These are phyloP conservation scores for Psix sp. DNA, from an alignment of 1,140 invertebrate species.

Conservation along the genomic window DNA sequence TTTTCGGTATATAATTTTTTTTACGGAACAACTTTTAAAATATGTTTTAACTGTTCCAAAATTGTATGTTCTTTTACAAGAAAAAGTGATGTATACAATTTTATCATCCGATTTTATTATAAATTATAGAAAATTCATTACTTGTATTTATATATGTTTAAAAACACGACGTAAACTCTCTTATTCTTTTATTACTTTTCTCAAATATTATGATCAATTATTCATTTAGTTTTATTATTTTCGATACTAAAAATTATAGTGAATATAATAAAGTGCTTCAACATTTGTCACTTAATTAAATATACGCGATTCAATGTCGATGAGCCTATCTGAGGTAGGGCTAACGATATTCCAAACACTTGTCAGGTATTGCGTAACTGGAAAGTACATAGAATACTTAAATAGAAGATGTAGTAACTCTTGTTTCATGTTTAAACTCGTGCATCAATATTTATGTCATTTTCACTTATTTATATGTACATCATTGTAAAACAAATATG, in stretches of 20 bases:
- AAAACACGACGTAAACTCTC: too few relatives aligned
- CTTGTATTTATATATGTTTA: too few relatives aligned
- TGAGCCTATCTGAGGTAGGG: constrained; percentile 52
- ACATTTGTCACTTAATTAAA: constrained; percentile 50
- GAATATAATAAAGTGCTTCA: constrained; percentile 19
- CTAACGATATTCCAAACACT: constrained; percentile 58
- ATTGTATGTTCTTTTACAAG: too few relatives aligned
- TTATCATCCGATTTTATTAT: too few relatives aligned
- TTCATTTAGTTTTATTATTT: not conserved
- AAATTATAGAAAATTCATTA: too few relatives aligned
- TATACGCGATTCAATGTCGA: constrained; percentile 61
- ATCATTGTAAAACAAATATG: too few relatives aligned
- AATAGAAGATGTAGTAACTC: constrained; percentile 51
- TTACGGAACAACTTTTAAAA: too few relatives aligned
- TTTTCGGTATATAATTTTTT: too few relatives aligned
- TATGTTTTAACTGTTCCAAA: too few relatives aligned
- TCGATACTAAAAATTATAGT: not conserved
- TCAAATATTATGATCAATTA: not conserved
- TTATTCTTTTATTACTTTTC: too few relatives aligned
- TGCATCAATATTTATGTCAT: not conserved
- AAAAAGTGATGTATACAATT: too few relatives aligned
- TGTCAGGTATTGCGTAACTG: constrained; percentile 53
- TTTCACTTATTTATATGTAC: too few relatives aligned
- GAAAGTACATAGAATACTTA: constrained; percentile 39
- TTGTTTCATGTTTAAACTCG: constrained; percentile 13